phyloP scores from a whole-genome alignment of 2,113 vertebrate genomes.

The Phylloscopus trochilus region DNA sequence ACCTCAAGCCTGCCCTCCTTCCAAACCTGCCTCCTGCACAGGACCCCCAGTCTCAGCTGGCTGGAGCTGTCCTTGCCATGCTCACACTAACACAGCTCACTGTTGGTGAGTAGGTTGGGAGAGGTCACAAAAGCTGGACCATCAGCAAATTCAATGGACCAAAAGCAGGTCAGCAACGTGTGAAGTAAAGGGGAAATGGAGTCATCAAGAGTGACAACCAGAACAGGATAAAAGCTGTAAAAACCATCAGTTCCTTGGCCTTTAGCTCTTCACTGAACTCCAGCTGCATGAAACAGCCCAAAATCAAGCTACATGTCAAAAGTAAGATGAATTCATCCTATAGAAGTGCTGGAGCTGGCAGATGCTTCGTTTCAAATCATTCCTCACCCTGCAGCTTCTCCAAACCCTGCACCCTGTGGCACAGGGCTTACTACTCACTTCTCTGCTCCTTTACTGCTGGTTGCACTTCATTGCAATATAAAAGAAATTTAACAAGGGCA shows the following conservation, averaged over 20 bases:
- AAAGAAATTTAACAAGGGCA: neutral
- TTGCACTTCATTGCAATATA: neutral
- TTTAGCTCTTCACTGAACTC: neutral
- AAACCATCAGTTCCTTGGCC: neutral
- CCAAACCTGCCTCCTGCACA: neutral
- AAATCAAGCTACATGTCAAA: neutral
- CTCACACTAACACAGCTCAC: fast-evolving
- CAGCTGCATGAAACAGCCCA: neutral
- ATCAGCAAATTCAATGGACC: neutral
- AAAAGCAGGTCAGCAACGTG: neutral
- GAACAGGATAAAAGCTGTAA: neutral
- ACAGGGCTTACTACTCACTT: neutral
- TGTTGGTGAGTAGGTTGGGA: neutral
- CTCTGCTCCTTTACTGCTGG: neutral
- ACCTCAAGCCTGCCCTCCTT: neutral
- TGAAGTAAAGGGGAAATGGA: neutral
- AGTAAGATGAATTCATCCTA: neutral
- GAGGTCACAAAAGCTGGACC: neutral
- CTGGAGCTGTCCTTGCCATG: fast-evolving
- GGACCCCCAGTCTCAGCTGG: fast-evolving
- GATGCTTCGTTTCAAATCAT: neutral
- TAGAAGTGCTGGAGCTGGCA: neutral
- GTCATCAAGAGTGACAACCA: neutral
- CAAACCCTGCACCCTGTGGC: neutral
- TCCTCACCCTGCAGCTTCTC: neutral